Percentiles rank a stretch among this genome's conserved stretches.
Conservation (phyloP, 2,113 vertebrate genomes). For the Trogon surrucura region DNA sequence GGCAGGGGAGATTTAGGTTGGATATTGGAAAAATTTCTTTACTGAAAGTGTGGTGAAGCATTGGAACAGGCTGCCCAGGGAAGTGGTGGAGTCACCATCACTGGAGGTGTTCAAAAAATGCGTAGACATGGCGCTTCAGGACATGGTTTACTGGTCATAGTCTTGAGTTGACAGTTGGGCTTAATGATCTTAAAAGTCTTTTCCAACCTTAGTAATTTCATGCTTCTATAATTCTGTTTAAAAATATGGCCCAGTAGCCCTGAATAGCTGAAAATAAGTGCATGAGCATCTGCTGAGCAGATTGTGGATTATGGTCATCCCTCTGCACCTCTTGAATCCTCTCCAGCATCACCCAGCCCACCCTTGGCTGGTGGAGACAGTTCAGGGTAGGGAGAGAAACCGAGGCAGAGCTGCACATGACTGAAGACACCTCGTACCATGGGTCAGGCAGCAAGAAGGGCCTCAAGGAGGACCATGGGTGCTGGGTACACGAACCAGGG, state of each 20-base stretch:
- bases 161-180: no score
- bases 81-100: no score
- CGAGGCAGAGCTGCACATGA: rapidly evolving
- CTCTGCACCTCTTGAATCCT: not conserved
- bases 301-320: not conserved
- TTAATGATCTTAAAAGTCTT: no score
- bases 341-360: not conserved
- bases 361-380: not conserved
- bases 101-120: no score
- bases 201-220: no score
- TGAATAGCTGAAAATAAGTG: not conserved
- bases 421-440: not conserved
- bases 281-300: not conserved
- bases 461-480: not conserved
- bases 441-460: not conserved
- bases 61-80: no score
- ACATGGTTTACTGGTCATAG: no score
- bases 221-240: not conserved
- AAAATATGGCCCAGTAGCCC: not conserved
- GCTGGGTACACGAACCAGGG: not conserved
- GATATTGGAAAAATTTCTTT: no score
- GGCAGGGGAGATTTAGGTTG: no score
- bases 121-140: no score
- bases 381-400: not conserved
- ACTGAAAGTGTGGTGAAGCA: no score